Evolutionary conservation across 2,888 invertebrate genomes (phyloP), one percentile per base, ranked within the genome.

Genomic region (Podabrus alpinus): DNA sequence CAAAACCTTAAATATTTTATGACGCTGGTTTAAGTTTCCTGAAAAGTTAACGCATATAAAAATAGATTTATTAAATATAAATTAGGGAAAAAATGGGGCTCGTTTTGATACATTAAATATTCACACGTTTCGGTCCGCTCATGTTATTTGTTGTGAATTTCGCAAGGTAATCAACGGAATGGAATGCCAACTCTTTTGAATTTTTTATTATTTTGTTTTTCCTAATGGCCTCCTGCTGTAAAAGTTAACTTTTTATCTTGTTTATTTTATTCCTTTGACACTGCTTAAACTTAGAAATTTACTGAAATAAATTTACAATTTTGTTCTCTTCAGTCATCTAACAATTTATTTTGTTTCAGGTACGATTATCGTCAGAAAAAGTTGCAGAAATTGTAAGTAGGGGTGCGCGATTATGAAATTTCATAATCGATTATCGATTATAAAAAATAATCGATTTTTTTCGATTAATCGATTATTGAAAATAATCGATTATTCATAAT

Each of bases 111-210:
- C 29, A 29, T 29, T 13, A 29, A 29, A 29, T 29, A 61, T 69
- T 69, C 19, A 69, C 62, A 25, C 19, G 62, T 15, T 25, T 62
- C 25, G 25, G 15, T 62, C 69, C 19, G 61, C 13, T 25, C 29
- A 61, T 19, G 69, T 25, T 68, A 68, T 68, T 68, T 69, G 69
- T 69, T 61, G 69, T 62, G 69, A 62, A 62, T 59, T 68, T 69
- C 69, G 61, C 61, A 62, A 25, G 25, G 60, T 62, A 62, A 62
- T 62, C 62, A 69, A 62, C 25, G 29, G 29, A 29, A 29, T 29
- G 21, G 62, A 15, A 69, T 62, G 29, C 69, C 25, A 69, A 59
- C 62, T 69, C 19, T 15, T 25, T 25, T 62, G 25, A 69, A 69
- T 61, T 69, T 69, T 69, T 69, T 16, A 69, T 69, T 29, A 17